Evolutionary conservation across 2,113 vertebrate genomes (phyloP).

Genomic region (Oreotrochilus melanogaster): DNA sequence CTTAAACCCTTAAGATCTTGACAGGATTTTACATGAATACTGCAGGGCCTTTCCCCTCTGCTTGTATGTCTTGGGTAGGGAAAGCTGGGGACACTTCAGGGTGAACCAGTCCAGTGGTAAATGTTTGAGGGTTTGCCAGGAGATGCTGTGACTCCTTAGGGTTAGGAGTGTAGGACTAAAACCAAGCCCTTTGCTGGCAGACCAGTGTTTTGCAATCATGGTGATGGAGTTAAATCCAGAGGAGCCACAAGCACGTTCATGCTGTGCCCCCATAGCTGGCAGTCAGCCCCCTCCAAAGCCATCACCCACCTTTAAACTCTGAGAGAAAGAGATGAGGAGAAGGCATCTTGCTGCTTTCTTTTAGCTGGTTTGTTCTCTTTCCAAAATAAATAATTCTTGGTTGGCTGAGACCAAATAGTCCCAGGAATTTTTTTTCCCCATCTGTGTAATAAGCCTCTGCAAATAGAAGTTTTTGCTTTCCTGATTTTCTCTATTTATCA

Average conservation of each 20-base stretch:
- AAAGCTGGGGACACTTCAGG: background rate
- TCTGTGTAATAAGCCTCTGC: conserved; percentile 34
- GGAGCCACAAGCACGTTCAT: background rate
- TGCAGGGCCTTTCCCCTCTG: background rate
- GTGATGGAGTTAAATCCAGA: background rate
- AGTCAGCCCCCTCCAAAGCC: background rate
- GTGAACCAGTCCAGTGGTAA: background rate
- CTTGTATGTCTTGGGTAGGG: background rate
- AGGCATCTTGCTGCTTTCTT: background rate
- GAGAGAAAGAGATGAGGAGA: background rate
- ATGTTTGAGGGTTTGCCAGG: background rate
- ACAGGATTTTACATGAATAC: conserved; percentile 15
- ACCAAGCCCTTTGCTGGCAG: background rate
- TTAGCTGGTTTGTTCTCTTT: background rate
- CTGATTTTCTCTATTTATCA: conserved; percentile 18
- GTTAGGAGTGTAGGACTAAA: background rate
- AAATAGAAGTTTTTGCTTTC: conserved; percentile 12
- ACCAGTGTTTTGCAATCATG: background rate
- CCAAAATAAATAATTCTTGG: conserved; percentile 36
- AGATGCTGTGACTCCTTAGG: background rate
- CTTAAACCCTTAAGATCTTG: conserved; percentile 37
- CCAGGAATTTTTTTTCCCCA: conserved; percentile 41
- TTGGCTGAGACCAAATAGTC: conserved; percentile 4
- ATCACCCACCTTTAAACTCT: background rate
- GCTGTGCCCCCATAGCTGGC: background rate